These are phyloP conservation scores for Melanotaenia nigrans DNA, from an alignment of 2,797 vertebrate genomes.

Conservation along the genomic window DNA sequence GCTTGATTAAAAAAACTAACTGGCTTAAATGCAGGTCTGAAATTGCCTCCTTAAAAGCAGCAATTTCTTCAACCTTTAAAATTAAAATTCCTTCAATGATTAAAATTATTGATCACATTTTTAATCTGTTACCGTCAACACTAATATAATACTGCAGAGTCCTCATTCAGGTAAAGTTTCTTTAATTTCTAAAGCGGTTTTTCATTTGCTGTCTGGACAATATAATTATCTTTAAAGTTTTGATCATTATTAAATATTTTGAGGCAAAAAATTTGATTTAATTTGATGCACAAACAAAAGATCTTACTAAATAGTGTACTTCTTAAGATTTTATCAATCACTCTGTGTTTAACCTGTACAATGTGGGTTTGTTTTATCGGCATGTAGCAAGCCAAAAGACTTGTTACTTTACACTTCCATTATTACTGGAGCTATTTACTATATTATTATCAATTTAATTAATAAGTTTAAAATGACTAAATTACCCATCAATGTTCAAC, in stretches of 20 bases:
- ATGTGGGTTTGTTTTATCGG: no score
- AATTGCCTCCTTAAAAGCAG: constrained; percentile 13
- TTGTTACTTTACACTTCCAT: no score
- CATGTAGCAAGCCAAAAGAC: no score
- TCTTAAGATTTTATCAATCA: no score
- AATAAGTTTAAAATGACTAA: no score
- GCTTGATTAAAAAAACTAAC: constrained; percentile 3
- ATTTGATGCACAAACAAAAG: no score
- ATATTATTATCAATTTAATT: no score
- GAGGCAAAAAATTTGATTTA: not conserved
- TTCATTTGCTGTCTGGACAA: not conserved
- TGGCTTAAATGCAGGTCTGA: constrained; percentile 5
- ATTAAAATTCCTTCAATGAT: not conserved
- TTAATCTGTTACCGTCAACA: not conserved
- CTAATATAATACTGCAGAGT: not conserved
- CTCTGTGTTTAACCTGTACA: no score
- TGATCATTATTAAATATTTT: not conserved
- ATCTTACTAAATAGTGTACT: no score
- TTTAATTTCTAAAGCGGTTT: not conserved
- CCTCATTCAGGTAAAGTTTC: not conserved
- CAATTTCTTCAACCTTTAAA: not conserved
- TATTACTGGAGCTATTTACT: no score
- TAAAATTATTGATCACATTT: not conserved
- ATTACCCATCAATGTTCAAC: not conserved
- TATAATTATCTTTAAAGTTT: no score